Conservation (phyloP, 2,113 vertebrate species). For the Octodon degus region DNA sequence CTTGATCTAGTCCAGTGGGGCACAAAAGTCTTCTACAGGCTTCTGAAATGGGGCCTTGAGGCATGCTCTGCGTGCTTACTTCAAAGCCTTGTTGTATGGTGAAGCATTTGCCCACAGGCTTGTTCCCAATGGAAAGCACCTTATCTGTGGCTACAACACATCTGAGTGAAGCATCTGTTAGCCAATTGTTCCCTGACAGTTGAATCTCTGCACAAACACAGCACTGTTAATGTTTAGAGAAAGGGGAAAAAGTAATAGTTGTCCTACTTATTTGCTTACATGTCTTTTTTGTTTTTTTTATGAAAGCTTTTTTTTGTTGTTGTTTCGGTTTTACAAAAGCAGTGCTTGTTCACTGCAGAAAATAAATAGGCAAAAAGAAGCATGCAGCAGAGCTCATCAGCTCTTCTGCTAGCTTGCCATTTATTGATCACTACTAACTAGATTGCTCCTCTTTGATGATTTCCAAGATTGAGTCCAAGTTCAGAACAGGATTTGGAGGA, state of each 20-base stretch:
- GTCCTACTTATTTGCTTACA: slow-evolving; percentile 65
- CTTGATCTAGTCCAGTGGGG: not conserved
- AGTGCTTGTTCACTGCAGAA: slow-evolving; percentile 47
- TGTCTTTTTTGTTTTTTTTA: slow-evolving; percentile 41
- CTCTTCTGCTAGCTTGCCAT: slow-evolving; percentile 47
- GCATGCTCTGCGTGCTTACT: not conserved
- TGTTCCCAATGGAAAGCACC: slow-evolving; percentile 66
- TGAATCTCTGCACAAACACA: slow-evolving; percentile 63
- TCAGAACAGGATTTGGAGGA: slow-evolving; percentile 53
- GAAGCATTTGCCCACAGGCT: not conserved
- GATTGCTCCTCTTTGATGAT: slow-evolving; percentile 47
- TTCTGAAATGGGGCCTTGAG: not conserved
- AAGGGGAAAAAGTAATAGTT: slow-evolving; percentile 57
- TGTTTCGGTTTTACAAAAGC: slow-evolving; percentile 66
- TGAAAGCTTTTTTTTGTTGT: slow-evolving; percentile 49
- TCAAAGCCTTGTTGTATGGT: no score
- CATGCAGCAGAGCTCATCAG: slow-evolving; percentile 20
- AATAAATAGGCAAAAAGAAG: slow-evolving; percentile 62
- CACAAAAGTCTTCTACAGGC: not conserved
- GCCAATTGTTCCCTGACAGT: slow-evolving; percentile 51
- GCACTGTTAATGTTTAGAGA: slow-evolving; percentile 63
- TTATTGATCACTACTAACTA: slow-evolving; percentile 66
- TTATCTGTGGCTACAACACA: slow-evolving; percentile 65
- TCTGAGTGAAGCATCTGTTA: slow-evolving; percentile 62
- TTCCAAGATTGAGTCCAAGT: slow-evolving; percentile 37